These are phyloP conservation scores for Geotrypetes seraphini DNA, from an alignment of 2,797 vertebrate genomes.

Conservation along the genomic window DNA sequence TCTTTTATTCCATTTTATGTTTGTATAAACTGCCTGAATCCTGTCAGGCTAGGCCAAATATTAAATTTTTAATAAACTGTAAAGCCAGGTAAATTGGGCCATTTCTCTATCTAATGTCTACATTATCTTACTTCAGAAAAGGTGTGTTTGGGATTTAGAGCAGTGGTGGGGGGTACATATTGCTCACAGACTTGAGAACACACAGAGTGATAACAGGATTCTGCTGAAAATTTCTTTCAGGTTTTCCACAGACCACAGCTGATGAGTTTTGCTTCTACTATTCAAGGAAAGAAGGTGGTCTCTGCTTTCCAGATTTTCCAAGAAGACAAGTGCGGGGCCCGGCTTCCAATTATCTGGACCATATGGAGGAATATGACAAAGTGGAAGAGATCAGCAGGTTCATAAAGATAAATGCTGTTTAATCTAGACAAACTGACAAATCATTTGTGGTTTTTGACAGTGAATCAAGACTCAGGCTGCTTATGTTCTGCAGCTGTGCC, in stretches of 20 bases:
- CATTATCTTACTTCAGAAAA: no score
- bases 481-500: constrained; percentile 37
- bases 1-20: no score
- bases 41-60: no score
- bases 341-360: constrained; percentile 91
- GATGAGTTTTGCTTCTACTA: constrained; percentile 97
- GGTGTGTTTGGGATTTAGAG: constrained; percentile 19
- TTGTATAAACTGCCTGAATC: no score
- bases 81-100: no score
- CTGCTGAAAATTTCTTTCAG: constrained; percentile 53
- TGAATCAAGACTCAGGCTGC: constrained; percentile 33
- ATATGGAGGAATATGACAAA: constrained; percentile 81
- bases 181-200: constrained; percentile 15
- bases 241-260: constrained; percentile 90
- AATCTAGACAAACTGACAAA: constrained; percentile 26
- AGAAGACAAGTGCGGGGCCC: constrained; percentile 83
- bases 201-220: constrained; percentile 27
- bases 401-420: constrained; percentile 58
- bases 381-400: constrained; percentile 92
- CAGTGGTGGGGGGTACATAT: constrained; percentile 3
- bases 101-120: no score
- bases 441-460: constrained; percentile 42
- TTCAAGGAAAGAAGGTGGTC: constrained; percentile 73
- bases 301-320: constrained; percentile 97
- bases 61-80: no score